These are phyloP conservation scores for Netelia melanura DNA, from an alignment of 2,888 invertebrate genomes.

Conservation along the genomic window DNA sequence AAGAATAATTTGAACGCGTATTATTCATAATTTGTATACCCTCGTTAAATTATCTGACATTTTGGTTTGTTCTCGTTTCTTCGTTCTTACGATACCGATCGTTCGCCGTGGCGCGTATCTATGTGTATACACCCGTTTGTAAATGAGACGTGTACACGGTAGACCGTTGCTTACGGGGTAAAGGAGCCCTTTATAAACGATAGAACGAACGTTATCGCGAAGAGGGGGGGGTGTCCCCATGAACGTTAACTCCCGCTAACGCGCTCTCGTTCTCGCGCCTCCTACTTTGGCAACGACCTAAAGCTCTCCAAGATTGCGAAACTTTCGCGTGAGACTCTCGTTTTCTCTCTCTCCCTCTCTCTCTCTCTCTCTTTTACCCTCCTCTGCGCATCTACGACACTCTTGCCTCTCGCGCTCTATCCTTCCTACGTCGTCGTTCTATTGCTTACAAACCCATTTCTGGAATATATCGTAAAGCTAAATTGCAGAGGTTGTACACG, in stretches of 20 bases:
- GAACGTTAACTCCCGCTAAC: conserved; percentile 67
- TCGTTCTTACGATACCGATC: no score
- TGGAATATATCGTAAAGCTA: conserved; percentile 63
- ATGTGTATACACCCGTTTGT: conserved; percentile 9
- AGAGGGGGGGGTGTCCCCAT: conserved; percentile 28
- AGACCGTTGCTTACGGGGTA: conserved; percentile 12
- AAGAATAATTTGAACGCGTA: no score
- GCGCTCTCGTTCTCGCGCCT: conserved; percentile 61
- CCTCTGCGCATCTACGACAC: not conserved
- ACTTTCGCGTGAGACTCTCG: conserved; percentile 52
- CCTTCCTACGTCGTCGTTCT: conserved; percentile 23
- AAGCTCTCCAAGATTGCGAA: conserved; percentile 64
- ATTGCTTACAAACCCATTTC: conserved; percentile 62
- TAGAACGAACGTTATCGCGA: conserved; percentile 64
- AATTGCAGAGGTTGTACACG: conserved; percentile 53
- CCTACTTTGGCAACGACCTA: not conserved
- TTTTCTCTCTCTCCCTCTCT: conserved; percentile 14
- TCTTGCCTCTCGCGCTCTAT: not conserved
- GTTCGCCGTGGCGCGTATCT: not conserved
- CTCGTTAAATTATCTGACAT: no score
- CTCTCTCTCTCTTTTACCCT: not conserved
- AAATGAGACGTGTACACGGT: conserved; percentile 37
- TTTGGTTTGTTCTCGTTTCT: no score
- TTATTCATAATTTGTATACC: no score
- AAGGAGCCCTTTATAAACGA: conserved; percentile 51